phyloP scores from a whole-genome alignment of 35 echinoderm and acorn worm genomes.

The Apostichopus japonicus region DNA sequence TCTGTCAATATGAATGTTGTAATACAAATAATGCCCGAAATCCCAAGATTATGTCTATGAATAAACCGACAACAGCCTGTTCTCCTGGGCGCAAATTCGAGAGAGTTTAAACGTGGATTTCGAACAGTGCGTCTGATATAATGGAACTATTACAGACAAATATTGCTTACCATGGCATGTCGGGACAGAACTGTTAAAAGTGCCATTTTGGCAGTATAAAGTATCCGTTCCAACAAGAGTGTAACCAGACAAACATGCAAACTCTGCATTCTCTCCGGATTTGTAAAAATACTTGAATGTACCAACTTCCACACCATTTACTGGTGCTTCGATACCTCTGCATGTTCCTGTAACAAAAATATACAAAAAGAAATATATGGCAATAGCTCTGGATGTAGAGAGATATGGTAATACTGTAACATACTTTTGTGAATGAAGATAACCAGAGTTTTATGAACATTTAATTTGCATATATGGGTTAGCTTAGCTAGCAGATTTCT shows the following conservation, averaged over 20 bases:
- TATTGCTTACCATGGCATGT: slow-evolving; percentile 11
- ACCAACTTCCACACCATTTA: slow-evolving; percentile 35
- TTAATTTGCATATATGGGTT: no score
- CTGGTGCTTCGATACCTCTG: slow-evolving; percentile 12
- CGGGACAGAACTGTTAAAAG: slow-evolving; percentile 2
- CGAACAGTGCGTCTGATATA: no score
- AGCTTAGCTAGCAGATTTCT: no score
- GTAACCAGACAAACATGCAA: slow-evolving; percentile 23
- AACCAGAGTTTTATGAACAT: no score
- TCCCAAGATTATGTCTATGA: no score
- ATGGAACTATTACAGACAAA: not conserved
- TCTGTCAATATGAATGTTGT: no score
- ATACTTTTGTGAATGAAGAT: no score
- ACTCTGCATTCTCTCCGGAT: slow-evolving; percentile 9
- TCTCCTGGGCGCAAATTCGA: no score
- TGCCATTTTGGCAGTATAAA: slow-evolving; percentile 22
- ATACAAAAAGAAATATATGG: not conserved
- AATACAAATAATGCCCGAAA: no score
- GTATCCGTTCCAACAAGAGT: not conserved
- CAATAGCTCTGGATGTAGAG: not conserved
- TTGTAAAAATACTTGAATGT: slow-evolving; percentile 46
- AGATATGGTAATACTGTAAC: no score
- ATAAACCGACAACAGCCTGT: no score
- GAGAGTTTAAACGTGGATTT: no score
- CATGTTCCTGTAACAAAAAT: not conserved